These are phyloP conservation scores for Lamprotornis superbus DNA, from an alignment of 2,113 vertebrate genomes.

Conservation along the genomic window DNA sequence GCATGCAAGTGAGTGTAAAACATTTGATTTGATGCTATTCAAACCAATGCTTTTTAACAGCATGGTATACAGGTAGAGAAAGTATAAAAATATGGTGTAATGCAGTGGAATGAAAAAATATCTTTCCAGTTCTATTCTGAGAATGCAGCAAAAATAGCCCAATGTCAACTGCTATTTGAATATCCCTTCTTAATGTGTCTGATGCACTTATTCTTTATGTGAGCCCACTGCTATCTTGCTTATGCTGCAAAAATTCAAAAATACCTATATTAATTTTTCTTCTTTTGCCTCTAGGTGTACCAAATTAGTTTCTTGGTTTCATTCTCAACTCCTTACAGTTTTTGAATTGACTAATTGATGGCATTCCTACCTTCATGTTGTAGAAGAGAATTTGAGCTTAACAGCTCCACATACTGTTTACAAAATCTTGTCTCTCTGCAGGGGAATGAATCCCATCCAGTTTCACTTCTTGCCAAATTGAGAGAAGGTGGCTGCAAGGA, in stretches of 20 bases:
- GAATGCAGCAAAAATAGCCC: slow-evolving; percentile 35
- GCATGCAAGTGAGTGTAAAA: neutral
- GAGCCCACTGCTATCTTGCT: neutral
- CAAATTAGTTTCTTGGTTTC: neutral
- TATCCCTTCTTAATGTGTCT: slow-evolving; percentile 23
- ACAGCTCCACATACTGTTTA: neutral
- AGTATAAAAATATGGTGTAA: neutral
- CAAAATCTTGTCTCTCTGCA: neutral
- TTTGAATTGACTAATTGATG: neutral
- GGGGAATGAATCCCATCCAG: neutral
- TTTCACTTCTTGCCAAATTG: neutral
- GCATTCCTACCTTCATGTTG: neutral
- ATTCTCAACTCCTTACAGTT: neutral
- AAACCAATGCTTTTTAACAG: neutral
- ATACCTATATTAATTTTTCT: neutral
- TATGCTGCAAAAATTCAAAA: neutral
- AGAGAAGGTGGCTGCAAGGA: neutral
- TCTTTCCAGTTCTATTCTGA: slow-evolving; percentile 17
- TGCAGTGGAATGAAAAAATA: neutral
- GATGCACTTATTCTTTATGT: slow-evolving; percentile 19
- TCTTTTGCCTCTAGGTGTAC: neutral
- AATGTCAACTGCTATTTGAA: slow-evolving; percentile 47
- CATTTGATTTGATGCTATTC: neutral
- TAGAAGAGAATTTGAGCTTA: neutral
- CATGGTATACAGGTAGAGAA: neutral